Percentiles rank a stretch among this genome's conserved stretches.
Conservation (phyloP, 2,888 invertebrate genomes). For the Drosophila infuscata region DNA sequence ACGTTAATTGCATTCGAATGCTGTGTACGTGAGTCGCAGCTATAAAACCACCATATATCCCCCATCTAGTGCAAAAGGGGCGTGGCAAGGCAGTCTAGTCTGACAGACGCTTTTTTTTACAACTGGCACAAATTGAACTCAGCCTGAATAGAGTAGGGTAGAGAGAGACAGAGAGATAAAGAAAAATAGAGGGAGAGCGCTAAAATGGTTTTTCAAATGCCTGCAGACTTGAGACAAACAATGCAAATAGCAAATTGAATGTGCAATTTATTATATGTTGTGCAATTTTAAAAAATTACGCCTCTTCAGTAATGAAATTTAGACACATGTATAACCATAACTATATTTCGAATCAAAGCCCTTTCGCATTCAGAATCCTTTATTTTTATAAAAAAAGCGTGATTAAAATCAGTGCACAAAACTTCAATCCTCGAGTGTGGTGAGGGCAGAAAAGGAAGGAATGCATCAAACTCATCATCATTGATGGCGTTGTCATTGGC, state of each 20-base stretch:
- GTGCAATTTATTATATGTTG: not conserved
- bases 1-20: constrained; percentile 68
- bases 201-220: not conserved
- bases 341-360: not conserved
- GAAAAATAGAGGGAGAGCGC: not conserved
- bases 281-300: not conserved
- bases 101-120: constrained; percentile 15
- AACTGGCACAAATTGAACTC: constrained; percentile 34
- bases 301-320: not conserved
- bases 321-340: not conserved
- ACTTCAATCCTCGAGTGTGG: not conserved
- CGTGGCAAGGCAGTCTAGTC: constrained; percentile 43
- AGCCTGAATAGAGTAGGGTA: not conserved
- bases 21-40: constrained; percentile 54
- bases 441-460: not conserved
- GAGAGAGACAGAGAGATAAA: not conserved
- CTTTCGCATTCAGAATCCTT: not conserved
- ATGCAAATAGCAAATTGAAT: not conserved
- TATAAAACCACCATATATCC: constrained; percentile 28
- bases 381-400: not conserved
- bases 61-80: constrained; percentile 25
- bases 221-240: not conserved
- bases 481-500: constrained; percentile 33
- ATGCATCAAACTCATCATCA: constrained; percentile 9
- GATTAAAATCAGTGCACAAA: constrained; percentile 13